Evolutionary conservation across 1,140 invertebrate species (phyloP).

Genomic region (Calephelis nemesis): DNA sequence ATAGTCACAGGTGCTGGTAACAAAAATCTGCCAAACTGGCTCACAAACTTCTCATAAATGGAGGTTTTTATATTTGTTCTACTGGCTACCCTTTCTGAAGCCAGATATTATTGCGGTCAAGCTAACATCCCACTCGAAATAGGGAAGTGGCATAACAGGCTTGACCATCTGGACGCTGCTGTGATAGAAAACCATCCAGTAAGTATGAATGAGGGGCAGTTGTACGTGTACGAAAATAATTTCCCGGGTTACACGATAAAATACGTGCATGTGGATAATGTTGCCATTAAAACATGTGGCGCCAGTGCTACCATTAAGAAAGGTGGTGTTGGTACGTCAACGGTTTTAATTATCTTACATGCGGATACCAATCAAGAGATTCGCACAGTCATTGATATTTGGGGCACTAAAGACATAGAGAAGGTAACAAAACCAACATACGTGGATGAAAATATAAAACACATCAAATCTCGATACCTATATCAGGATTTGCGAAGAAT

Average conservation of each 20-base stretch:
- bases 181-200: conserved; percentile 58
- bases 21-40: conserved; percentile 8
- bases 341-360: conserved; percentile 52
- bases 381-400: conserved; percentile 60
- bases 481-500: conserved; percentile 45
- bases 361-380: conserved; percentile 56
- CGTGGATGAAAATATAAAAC: conserved; percentile 28
- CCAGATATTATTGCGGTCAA: conserved; percentile 46
- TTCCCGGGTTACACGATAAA: conserved; percentile 55
- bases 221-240: conserved; percentile 64
- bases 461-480: conserved; percentile 46
- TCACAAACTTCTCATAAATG: conserved; percentile 32
- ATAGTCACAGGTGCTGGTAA: conserved; percentile 22
- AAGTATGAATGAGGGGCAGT: conserved; percentile 52
- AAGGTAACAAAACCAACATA: conserved; percentile 15
- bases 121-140: conserved; percentile 53
- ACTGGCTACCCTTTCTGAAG: conserved; percentile 19
- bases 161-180: conserved; percentile 56
- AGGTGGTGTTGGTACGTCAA: conserved; percentile 47
- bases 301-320: conserved; percentile 49
- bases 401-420: conserved; percentile 43
- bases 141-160: conserved; percentile 47
- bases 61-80: conserved; percentile 34
- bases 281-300: conserved; percentile 56
- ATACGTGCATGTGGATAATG: conserved; percentile 62